phyloP scores from a whole-genome alignment of 2,113 vertebrate species.

The Embiotoca jacksoni region DNA sequence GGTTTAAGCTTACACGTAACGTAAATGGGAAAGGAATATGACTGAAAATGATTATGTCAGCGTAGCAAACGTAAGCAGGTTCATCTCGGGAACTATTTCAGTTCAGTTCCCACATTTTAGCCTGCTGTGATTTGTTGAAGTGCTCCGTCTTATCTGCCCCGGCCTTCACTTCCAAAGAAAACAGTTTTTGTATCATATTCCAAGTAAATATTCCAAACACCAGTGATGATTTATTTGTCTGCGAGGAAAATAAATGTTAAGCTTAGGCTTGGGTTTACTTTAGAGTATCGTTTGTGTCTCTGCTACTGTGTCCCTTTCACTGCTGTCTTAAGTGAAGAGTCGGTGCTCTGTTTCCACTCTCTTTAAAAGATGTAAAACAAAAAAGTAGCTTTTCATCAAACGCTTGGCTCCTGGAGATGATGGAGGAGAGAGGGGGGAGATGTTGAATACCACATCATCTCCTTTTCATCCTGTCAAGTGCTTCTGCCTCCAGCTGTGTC shows the following conservation, averaged over 20 bases:
- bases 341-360: constrained; percentile 38
- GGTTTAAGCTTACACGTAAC: too few species aligned
- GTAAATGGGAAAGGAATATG: not conserved
- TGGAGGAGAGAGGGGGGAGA: constrained; percentile 30
- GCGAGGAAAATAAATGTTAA: not conserved
- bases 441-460: constrained; percentile 27
- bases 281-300: constrained; percentile 23
- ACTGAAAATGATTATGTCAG: constrained; percentile 12
- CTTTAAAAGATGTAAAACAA: constrained; percentile 12
- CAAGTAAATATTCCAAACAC: constrained; percentile 35
- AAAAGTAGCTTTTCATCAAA: constrained; percentile 28
- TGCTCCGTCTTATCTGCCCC: constrained; percentile 39
- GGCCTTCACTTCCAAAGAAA: constrained; percentile 47
- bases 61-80: not conserved
- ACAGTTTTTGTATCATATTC: constrained; percentile 26
- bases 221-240: constrained; percentile 44
- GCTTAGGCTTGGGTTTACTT: constrained; percentile 42
- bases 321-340: constrained; percentile 28
- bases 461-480: constrained; percentile 52
- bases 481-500: constrained; percentile 53
- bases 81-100: constrained; percentile 52
- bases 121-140: constrained; percentile 27
- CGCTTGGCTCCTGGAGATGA: constrained; percentile 5
- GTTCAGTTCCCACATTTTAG: constrained; percentile 36
- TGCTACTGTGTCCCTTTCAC: constrained; percentile 13